Evolutionary conservation across 2,888 invertebrate genomes (phyloP).

Genomic region (Craniophora ligustri): DNA sequence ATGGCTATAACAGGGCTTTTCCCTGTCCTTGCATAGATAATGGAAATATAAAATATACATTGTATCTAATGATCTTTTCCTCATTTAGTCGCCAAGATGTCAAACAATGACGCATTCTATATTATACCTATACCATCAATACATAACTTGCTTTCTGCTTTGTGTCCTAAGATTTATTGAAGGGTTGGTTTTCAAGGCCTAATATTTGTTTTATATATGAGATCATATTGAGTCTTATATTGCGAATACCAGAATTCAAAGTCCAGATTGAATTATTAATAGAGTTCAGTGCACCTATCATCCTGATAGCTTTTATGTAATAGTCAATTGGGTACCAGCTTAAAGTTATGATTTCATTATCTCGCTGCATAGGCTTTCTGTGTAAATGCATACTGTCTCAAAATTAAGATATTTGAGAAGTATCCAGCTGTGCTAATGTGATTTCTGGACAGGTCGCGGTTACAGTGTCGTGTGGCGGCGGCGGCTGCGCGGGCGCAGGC

Average conservation of each 20-base stretch:
- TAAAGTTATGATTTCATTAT: no score
- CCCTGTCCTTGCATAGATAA: not conserved
- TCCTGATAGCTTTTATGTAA: no score
- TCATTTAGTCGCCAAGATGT: conserved; percentile 12
- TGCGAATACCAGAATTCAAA: no score
- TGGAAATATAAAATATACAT: not conserved
- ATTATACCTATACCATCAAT: not conserved
- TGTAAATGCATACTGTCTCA: not conserved
- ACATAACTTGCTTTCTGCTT: no score
- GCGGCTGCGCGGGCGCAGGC: conserved; percentile 16
- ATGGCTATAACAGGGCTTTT: not conserved
- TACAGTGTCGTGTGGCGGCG: conserved; percentile 42
- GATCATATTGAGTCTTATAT: no score
- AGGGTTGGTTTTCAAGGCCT: no score
- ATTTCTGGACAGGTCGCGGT: conserved; percentile 53
- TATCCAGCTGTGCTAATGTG: conserved; percentile 42
- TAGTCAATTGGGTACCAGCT: no score
- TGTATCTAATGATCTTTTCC: conserved; percentile 22
- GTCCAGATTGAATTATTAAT: no score
- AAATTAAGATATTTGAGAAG: conserved; percentile 26
- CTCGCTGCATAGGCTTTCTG: no score
- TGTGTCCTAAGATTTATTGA: no score
- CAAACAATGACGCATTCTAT: conserved; percentile 5
- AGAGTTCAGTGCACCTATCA: no score
- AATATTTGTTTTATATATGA: no score